Conservation (phyloP, 2,113 vertebrate species). For the Cairina moschata region DNA sequence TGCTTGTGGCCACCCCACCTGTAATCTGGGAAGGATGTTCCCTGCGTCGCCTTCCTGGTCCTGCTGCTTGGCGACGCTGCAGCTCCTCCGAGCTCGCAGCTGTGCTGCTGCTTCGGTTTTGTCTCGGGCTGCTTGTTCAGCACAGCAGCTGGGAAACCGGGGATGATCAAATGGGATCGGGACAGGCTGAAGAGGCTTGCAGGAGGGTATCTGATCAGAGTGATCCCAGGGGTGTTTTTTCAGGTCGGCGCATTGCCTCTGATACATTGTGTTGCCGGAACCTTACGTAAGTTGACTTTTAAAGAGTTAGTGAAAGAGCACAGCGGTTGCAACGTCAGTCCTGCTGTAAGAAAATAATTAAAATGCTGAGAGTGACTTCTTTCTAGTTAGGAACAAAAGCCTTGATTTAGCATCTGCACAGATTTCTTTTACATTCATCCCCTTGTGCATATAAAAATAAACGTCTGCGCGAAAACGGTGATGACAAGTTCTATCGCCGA, state of each 20-base stretch:
- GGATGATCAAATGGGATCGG: fast-evolving
- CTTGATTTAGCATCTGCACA: conserved; percentile 42
- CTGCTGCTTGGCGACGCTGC: neutral
- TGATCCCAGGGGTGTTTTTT: neutral
- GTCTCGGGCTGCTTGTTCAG: neutral
- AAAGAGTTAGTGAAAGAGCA: neutral
- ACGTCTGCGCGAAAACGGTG: conserved; percentile 10
- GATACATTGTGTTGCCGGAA: neutral
- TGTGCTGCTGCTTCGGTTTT: neutral
- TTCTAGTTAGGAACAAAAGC: conserved; percentile 36
- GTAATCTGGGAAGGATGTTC: too few relatives aligned
- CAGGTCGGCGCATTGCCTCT: neutral
- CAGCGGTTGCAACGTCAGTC: neutral
- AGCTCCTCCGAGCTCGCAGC: neutral
- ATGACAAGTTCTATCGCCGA: neutral
- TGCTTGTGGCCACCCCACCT: neutral
- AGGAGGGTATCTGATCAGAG: neutral
- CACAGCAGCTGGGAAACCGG: neutral
- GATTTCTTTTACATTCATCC: neutral
- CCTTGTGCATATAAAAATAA: conserved; percentile 45
- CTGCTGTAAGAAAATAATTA: neutral
- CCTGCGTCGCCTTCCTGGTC: too few relatives aligned
- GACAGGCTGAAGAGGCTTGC: neutral
- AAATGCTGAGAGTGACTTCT: conserved; percentile 8
- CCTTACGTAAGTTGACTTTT: neutral